Evolutionary conservation across 2,888 invertebrate species (phyloP), one percentile per base, ranked within the genome.

Genomic region (Tupiocoris notatus): DNA sequence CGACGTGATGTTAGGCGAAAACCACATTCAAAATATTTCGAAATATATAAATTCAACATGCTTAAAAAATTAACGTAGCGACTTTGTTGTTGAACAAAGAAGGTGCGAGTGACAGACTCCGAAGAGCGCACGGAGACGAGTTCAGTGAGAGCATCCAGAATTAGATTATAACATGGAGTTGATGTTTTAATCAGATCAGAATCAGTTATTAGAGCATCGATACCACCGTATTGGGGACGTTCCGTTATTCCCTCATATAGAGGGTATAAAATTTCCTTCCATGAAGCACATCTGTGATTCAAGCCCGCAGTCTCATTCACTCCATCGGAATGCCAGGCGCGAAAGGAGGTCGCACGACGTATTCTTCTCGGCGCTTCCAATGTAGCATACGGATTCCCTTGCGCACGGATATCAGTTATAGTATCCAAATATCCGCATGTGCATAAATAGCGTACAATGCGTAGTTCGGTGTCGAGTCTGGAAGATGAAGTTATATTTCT

Each of bases 1-100:
- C 65, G 25, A 2, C 16, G 2, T 1, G 65, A 7, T 12, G 65
- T 65, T 7, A 65, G 65, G 2, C 24, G 65, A 20, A 65, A 65
- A n/a, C 65, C 65, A 2, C 22, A 23, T n/a, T 24, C 65, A 65
- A 65, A 65, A n/a, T 24, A 65, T 16, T 65, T 24, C 7, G 65
- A 65, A 24, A 65, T 65, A 65, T 65, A 65, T 2, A 20, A 6
- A n/a, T 65, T 65, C 18, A 65, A 25, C 2, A 22, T 16, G 6
- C 17, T 17, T 2, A 65, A 39, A 25, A 65, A 65, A n/a, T 65
- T 24, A 18, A 20, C 20, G 16, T 62, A 62, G 9, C 21, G 62
- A 6, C 22, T 20, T 6, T n/a, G n/a, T 16, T 17, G 18, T 24
- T 65, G 65, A 22, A 17, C 18, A n/a, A 65, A 65, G 3, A 65